These are phyloP conservation scores for Manis javanica DNA, from an alignment of 2,797 vertebrate genomes.

Conservation along the genomic window DNA sequence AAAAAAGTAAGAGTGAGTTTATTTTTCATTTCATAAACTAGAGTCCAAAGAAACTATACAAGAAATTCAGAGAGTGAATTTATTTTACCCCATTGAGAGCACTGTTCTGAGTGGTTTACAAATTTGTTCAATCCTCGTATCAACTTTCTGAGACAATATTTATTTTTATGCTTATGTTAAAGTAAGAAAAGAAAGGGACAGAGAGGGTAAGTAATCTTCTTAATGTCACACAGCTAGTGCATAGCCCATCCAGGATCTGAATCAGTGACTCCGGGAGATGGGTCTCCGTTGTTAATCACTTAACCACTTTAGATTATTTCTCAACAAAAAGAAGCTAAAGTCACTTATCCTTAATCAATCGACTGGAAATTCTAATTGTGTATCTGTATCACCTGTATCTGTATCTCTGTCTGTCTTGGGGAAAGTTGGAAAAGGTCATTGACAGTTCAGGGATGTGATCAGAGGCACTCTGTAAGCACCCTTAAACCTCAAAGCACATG, in stretches of 20 bases:
- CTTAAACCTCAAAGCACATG: background rate
- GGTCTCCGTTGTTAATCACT: background rate
- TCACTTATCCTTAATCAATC: background rate
- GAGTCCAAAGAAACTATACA: background rate
- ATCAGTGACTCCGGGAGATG: background rate
- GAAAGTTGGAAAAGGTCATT: background rate
- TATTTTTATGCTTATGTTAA: background rate
- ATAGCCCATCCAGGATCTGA: background rate
- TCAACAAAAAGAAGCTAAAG: background rate
- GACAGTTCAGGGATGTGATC: background rate
- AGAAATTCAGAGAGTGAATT: background rate
- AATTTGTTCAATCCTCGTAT: background rate
- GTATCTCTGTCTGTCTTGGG: background rate
- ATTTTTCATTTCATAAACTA: constrained; percentile 11
- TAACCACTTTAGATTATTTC: background rate
- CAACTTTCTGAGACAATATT: background rate
- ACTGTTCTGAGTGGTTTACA: background rate
- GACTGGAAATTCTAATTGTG: background rate
- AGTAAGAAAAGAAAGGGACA: background rate
- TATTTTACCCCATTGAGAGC: background rate
- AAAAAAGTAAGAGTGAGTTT: background rate
- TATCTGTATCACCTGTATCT: background rate
- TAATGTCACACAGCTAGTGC: background rate
- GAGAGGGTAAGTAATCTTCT: background rate
- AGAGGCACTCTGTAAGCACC: background rate